These are phyloP conservation scores for Euplexia lucipara DNA, from an alignment of 2,888 invertebrate species.

Conservation along the genomic window DNA sequence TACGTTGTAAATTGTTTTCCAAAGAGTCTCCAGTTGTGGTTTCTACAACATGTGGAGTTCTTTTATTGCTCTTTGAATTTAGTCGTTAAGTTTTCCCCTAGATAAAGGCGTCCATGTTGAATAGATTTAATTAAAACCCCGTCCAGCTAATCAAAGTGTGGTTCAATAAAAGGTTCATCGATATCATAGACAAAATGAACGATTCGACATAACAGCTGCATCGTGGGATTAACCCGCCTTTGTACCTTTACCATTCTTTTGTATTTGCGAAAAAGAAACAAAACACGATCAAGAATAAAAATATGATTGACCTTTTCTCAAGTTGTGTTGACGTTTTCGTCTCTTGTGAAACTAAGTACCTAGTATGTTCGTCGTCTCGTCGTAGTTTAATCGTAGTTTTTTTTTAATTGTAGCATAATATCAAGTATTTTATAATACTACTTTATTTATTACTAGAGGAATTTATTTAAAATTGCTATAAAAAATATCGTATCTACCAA, in stretches of 20 bases:
- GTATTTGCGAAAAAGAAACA: background rate
- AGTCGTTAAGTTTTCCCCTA: background rate
- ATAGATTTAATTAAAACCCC: slow-evolving; percentile 45
- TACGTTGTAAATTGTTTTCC: background rate
- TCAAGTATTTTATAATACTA: too few relatives aligned
- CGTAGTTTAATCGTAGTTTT: too few relatives aligned
- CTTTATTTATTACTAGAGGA: too few relatives aligned
- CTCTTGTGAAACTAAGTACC: slow-evolving; percentile 3
- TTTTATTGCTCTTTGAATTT: slow-evolving; percentile 8
- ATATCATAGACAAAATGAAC: slow-evolving; percentile 19
- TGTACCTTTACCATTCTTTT: background rate
- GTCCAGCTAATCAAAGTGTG: slow-evolving; percentile 26
- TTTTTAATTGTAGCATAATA: too few relatives aligned
- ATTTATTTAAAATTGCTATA: too few relatives aligned
- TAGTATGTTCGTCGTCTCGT: too few relatives aligned
- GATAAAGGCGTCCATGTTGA: slow-evolving; percentile 5
- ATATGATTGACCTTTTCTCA: background rate
- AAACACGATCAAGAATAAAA: slow-evolving; percentile 11
- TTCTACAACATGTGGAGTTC: background rate
- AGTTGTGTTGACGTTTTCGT: background rate
- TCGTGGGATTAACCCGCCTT: background rate
- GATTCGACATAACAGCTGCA: slow-evolving; percentile 10
- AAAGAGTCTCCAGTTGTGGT: background rate
- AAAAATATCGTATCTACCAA: too few relatives aligned
- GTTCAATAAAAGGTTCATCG: slow-evolving; percentile 14